Evolutionary conservation across 2,113 vertebrate species (phyloP).

Genomic region (Hemicordylus capensis): DNA sequence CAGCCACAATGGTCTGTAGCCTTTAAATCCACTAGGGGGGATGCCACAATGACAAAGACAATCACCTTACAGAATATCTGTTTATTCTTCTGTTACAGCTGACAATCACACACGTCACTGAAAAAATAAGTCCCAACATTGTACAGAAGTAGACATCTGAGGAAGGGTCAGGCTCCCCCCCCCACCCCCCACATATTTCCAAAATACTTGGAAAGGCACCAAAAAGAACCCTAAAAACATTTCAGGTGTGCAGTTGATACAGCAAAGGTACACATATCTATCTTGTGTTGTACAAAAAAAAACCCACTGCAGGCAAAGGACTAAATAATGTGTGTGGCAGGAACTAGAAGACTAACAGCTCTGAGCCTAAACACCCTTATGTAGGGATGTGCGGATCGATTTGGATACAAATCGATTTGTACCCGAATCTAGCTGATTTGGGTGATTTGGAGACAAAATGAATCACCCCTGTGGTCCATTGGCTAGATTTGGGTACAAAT

Average conservation of each 20-base stretch:
- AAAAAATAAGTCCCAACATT: neutral
- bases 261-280: neutral
- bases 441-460: too few species aligned
- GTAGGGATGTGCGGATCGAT: too few species aligned
- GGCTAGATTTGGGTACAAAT: too few species aligned
- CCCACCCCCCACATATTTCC: neutral
- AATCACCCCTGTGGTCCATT: too few species aligned
- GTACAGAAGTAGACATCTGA: neutral
- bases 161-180: neutral
- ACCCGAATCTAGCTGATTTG: too few species aligned
- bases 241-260: slow-evolving; percentile 4
- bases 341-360: neutral
- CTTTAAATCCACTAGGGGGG: neutral
- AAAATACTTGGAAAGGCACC: slow-evolving; percentile 21
- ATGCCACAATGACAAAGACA: slow-evolving; percentile 1
- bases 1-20: too few species aligned
- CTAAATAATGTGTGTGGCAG: neutral
- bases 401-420: too few species aligned
- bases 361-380: too few species aligned
- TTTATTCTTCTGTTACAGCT: slow-evolving; percentile 36
- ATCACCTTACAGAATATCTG: neutral
- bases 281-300: slow-evolving; percentile 29
- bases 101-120: neutral
- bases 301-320: neutral
- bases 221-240: neutral